phyloP scores from a whole-genome alignment of 2,797 vertebrate genomes.

The Neosilurus hyrtlii region DNA sequence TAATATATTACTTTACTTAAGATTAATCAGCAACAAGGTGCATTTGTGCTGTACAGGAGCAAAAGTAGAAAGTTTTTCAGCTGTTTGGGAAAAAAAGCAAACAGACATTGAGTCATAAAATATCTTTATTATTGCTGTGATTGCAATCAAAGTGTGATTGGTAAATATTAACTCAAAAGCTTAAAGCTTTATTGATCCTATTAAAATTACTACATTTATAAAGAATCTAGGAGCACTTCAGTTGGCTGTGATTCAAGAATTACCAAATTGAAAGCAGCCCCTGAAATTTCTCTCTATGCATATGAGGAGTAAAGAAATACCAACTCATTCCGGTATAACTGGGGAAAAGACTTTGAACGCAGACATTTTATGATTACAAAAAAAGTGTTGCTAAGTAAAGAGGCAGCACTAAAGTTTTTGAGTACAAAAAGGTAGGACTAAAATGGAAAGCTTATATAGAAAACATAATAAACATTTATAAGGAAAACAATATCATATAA shows the following conservation, averaged over 20 bases:
- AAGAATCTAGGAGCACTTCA: neutral
- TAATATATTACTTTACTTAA: too few species aligned
- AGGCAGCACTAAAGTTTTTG: slow-evolving; percentile 47
- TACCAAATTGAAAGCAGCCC: neutral
- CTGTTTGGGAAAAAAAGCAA: neutral
- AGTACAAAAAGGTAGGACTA: slow-evolving; percentile 21
- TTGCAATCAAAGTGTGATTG: neutral
- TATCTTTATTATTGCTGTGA: neutral
- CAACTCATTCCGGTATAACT: neutral
- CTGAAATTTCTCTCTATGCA: neutral
- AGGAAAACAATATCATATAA: neutral
- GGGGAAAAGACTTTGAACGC: slow-evolving; percentile 1
- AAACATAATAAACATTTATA: neutral
- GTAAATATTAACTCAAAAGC: neutral
- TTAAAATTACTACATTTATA: neutral
- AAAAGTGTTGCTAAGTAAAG: slow-evolving; percentile 33
- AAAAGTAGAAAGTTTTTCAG: neutral
- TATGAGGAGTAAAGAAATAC: neutral
- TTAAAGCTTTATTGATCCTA: neutral
- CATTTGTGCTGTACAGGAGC: too few species aligned
- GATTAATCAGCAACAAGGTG: too few species aligned
- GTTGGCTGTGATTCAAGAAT: neutral
- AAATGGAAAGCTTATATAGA: slow-evolving; percentile 5
- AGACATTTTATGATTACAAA: slow-evolving; percentile 60
- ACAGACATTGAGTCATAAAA: neutral